Conservation (phyloP, 2,888 invertebrate genomes). For the Caenorhabditis sulstoni region DNA sequence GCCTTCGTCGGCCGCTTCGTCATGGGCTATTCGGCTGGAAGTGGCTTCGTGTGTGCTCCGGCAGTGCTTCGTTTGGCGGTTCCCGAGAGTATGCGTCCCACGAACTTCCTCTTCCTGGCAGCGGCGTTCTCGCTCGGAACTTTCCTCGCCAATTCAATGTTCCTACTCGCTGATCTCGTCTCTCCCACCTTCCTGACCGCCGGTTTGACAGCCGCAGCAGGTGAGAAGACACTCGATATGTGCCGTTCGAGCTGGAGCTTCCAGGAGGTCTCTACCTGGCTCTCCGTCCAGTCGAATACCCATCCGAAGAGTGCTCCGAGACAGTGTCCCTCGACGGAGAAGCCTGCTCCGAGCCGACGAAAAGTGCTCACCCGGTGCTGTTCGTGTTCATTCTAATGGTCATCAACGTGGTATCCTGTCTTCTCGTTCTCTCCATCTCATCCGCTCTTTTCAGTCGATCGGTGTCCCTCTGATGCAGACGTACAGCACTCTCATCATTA, state of each 20-base stretch:
- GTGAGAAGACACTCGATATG: too few species aligned
- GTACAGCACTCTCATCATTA: conserved; percentile 58
- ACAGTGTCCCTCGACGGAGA: conserved; percentile 15
- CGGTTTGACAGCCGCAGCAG: conserved; percentile 14
- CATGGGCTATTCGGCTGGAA: conserved; percentile 70
- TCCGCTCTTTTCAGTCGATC: conserved; percentile 66
- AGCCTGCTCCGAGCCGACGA: conserved; percentile 20
- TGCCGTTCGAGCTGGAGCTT: neutral
- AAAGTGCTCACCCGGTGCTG: conserved; percentile 32
- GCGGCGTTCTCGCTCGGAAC: conserved; percentile 63
- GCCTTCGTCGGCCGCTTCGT: conserved; percentile 62
- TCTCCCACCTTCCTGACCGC: conserved; percentile 27
- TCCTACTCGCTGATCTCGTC: conserved; percentile 32
- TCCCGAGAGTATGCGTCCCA: conserved; percentile 51
- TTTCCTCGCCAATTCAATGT: conserved; percentile 60
- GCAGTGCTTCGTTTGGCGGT: conserved; percentile 59
- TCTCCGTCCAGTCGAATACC: conserved; percentile 49
- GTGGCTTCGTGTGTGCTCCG: conserved; percentile 72
- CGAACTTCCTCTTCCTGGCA: conserved; percentile 63
- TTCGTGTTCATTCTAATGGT: conserved; percentile 57
- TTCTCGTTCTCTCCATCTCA: neutral
- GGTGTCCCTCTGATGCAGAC: conserved; percentile 70
- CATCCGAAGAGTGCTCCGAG: conserved; percentile 25
- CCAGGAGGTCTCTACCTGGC: conserved; percentile 35
- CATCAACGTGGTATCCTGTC: conserved; percentile 44